Base-by-base conservation (phyloP, 2,888 invertebrate species). In the Pterostichus niger region DNA sequence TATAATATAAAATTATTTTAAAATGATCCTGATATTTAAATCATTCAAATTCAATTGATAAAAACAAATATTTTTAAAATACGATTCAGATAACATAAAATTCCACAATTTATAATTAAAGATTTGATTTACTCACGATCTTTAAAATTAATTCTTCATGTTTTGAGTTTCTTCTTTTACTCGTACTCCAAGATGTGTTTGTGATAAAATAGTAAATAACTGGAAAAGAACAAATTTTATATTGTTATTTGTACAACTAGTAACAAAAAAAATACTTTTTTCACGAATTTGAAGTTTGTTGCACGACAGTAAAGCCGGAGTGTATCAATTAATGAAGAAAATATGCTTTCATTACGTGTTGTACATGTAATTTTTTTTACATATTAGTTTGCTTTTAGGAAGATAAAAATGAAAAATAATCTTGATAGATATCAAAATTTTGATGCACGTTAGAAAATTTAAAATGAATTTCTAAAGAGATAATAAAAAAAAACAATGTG, bases 151-250 rank as follows among this genome's bases (percentile, higher is more conserved):
- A 24, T 24, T 56, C 13, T 7, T 31, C 0, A 2, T 35, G 6
- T 6, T 3, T 13, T 40, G 13, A 13, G 24, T 13, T 33, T 46
- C 15, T 24, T 73, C 73, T 49, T 46, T 59, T 46, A 82, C 40
- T 82, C 82, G 46, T 77, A 79, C 79, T 79, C 61, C 71, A 56
- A 54, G 46, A 73, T 83, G 33, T 79, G 79, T 35, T 71, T 64
- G 31, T 79, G 78, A 44, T 59, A 73, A 78, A 40, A 77, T 35
- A 79, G 44, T 33, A 77, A 81, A 71, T 82, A 82, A 54, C 82
- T 82, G 82, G 33, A 82, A 76, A 13, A 76, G 13, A 76, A 73
- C 15, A 59, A 59, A 44, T 17, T 46, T 15, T 78, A 46, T 59
- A 79, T 24, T 52, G 24, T 24, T 24, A 24, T 24, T 24, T 24